These are phyloP conservation scores for Drosophila guanche DNA, from an alignment of 1,140 invertebrate genomes.

Conservation along the genomic window DNA sequence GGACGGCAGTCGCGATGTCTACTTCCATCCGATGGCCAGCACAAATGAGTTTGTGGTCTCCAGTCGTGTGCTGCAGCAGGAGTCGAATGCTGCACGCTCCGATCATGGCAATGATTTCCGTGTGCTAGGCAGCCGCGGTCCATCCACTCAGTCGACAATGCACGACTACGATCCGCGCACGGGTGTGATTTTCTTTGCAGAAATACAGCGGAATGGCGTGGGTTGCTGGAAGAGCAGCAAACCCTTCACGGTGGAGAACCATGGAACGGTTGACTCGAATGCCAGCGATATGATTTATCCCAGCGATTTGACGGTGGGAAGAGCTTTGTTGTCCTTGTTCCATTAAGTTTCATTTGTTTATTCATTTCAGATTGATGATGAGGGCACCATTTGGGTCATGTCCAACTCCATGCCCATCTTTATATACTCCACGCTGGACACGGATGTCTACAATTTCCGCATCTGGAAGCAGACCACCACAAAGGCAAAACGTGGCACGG, in stretches of 20 bases:
- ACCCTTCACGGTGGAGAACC: constrained; percentile 85
- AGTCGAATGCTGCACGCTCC: constrained; percentile 85
- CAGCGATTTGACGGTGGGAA: constrained; percentile 77
- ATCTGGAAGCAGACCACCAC: constrained; percentile 83
- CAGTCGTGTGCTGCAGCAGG: constrained; percentile 87
- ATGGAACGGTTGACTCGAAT: constrained; percentile 86
- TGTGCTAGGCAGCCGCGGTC: constrained; percentile 86
- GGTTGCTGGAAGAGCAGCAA: constrained; percentile 88
- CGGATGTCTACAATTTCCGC: constrained; percentile 86
- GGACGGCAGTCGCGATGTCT: constrained; percentile 86
- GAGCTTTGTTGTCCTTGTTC: background rate
- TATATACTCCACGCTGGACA: constrained; percentile 85
- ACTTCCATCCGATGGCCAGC: constrained; percentile 89
- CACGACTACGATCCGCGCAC: constrained; percentile 85
- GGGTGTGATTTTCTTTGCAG: constrained; percentile 87
- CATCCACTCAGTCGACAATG: constrained; percentile 86
- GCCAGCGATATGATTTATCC: constrained; percentile 87
- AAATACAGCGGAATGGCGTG: constrained; percentile 87
- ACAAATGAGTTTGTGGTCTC: constrained; percentile 87
- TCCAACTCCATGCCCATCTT: constrained; percentile 86
- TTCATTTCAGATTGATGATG: constrained; percentile 84
- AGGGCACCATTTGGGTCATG: constrained; percentile 86
- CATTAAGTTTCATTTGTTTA: background rate
- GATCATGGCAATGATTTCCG: constrained; percentile 86
- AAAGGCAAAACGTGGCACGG: constrained; percentile 63